Percentiles rank a stretch among this genome's conserved stretches.
Evolutionary conservation across 2,797 vertebrate species (phyloP).

Genomic region (Podarcis lilfordi): DNA sequence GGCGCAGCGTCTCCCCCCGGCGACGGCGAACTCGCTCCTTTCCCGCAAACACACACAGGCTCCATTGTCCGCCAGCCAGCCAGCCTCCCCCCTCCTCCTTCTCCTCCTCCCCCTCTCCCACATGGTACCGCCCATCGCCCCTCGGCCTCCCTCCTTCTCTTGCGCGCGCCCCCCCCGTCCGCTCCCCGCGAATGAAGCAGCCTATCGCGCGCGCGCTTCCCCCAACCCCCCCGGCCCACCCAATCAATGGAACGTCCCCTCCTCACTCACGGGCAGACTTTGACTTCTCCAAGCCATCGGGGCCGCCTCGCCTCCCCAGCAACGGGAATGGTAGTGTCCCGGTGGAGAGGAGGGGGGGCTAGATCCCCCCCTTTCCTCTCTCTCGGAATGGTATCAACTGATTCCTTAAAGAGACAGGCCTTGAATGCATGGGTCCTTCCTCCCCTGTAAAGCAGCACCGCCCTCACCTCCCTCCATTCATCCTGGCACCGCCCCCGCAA

Average conservation of each 20-base stretch:
- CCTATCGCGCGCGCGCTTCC: constrained; percentile 40
- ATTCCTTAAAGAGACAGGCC: constrained; percentile 54
- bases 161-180: constrained; percentile 3
- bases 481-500: background rate
- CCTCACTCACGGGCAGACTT: constrained; percentile 26
- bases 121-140: constrained; percentile 56
- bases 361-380: constrained; percentile 1
- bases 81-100: constrained; percentile 65
- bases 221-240: constrained; percentile 42
- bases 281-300: constrained; percentile 19
- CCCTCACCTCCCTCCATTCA: constrained; percentile 29
- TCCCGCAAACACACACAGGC: constrained; percentile 80
- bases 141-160: constrained; percentile 27
- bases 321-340: background rate
- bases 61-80: constrained; percentile 80
- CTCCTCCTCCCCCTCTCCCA: constrained; percentile 54
- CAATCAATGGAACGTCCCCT: constrained; percentile 57
- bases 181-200: constrained; percentile 56
- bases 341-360: background rate
- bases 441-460: constrained; percentile 3
- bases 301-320: constrained; percentile 26
- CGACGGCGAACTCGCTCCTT: constrained; percentile 73
- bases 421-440: background rate
- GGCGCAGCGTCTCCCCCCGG: constrained; percentile 75
- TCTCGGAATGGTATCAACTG: constrained; percentile 40